These are phyloP conservation scores for Branchinecta sandiegonensis DNA, from an alignment of 2,888 invertebrate genomes.

Conservation along the genomic window DNA sequence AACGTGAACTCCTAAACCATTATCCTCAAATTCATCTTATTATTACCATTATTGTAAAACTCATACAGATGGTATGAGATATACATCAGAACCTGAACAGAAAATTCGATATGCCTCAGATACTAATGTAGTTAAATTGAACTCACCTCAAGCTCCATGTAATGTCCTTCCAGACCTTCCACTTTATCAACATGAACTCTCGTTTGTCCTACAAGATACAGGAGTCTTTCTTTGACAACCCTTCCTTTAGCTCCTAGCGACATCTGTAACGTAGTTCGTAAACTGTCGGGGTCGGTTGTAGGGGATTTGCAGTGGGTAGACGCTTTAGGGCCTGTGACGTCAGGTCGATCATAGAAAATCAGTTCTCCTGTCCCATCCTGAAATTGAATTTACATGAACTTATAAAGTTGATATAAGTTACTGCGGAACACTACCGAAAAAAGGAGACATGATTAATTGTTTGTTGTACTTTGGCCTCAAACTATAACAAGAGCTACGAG, in stretches of 20 bases:
- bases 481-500: too few relatives aligned
- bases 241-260: constrained; percentile 54
- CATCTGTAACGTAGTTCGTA: constrained; percentile 42
- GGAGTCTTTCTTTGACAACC: constrained; percentile 57
- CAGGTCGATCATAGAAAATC: constrained; percentile 63
- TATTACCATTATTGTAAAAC: too few relatives aligned
- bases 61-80: too few relatives aligned
- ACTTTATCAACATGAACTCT: constrained; percentile 79
- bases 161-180: constrained; percentile 52
- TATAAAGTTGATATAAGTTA: too few relatives aligned
- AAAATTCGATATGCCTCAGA: too few relatives aligned
- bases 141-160: constrained; percentile 66
- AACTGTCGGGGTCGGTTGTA: constrained; percentile 36
- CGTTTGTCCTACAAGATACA: constrained; percentile 62
- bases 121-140: too few relatives aligned
- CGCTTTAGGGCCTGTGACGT: constrained; percentile 64
- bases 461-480: too few relatives aligned
- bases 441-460: too few relatives aligned
- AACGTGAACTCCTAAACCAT: too few relatives aligned
- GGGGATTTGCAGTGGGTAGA: constrained; percentile 50
- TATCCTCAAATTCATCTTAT: too few relatives aligned
- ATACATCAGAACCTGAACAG: too few relatives aligned
- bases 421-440: too few relatives aligned
- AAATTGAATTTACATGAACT: constrained; percentile 26
- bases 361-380: constrained; percentile 48